phyloP scores from a whole-genome alignment of 2,113 vertebrate species.

The Dascyllus trimaculatus region DNA sequence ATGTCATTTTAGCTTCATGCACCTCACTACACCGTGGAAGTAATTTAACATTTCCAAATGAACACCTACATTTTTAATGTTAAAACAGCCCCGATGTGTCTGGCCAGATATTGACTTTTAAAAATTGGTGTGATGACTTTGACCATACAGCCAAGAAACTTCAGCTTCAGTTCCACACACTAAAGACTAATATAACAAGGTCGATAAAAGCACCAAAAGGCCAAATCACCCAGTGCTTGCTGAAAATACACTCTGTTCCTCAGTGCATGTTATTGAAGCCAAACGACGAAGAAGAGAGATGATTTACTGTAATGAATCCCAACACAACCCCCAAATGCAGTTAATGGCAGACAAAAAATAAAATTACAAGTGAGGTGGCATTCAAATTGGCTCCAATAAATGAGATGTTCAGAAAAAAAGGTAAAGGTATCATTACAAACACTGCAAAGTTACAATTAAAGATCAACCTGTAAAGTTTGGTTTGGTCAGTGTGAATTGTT shows the following conservation, averaged over 20 bases:
- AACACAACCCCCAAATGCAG: too few species aligned
- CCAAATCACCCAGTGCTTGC: background rate
- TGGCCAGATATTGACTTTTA: background rate
- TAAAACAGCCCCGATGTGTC: background rate
- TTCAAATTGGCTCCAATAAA: too few species aligned
- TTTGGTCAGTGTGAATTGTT: too few species aligned
- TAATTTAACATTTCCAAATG: slow-evolving; percentile 24
- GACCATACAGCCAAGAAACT: slow-evolving; percentile 11
- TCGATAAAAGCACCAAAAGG: background rate
- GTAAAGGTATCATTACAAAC: too few species aligned
- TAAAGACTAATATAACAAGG: background rate
- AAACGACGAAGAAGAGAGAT: too few species aligned
- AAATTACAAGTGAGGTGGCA: too few species aligned
- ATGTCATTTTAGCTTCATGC: background rate
- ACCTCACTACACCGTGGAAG: slow-evolving; percentile 3
- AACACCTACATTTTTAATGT: slow-evolving; percentile 26
- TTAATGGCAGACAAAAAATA: too few species aligned
- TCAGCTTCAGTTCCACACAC: background rate
- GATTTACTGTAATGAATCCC: too few species aligned
- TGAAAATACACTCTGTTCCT: background rate
- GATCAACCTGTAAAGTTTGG: too few species aligned
- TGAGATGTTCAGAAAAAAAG: too few species aligned
- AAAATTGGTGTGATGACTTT: slow-evolving; percentile 9
- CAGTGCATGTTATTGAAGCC: too few species aligned
- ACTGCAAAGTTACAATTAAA: too few species aligned